phyloP scores from a whole-genome alignment of 2,797 vertebrate genomes.

The Arctocebus calabarensis region DNA sequence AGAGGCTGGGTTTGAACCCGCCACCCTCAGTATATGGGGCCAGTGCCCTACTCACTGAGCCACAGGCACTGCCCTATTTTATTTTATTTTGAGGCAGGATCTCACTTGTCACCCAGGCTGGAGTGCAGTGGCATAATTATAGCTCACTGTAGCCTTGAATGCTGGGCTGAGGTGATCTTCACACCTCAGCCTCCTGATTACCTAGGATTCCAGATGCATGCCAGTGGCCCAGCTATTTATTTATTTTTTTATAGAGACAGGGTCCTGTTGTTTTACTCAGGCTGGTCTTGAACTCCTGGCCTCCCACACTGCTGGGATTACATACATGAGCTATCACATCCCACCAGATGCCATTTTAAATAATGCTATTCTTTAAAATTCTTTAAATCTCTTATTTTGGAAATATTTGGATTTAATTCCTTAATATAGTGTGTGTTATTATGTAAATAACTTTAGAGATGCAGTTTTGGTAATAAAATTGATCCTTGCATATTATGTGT shows the following conservation, averaged over 20 bases:
- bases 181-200: background rate
- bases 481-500: background rate
- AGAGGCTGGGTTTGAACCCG: no score
- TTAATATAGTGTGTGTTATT: background rate
- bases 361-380: background rate
- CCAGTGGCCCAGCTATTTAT: background rate
- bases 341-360: slow-evolving; percentile 32
- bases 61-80: no score
- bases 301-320: background rate
- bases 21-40: no score
- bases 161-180: background rate
- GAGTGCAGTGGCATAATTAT: no score
- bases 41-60: no score
- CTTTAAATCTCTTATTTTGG: background rate
- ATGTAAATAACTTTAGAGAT: slow-evolving; percentile 14
- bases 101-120: no score
- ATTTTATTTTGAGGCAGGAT: no score
- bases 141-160: background rate
- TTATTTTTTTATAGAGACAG: background rate
- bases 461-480: slow-evolving; percentile 1
- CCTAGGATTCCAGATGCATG: no score
- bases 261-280: background rate
- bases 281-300: background rate
- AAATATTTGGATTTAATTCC: background rate
- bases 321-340: background rate